Evolutionary conservation across 2,888 invertebrate species (phyloP), one percentile per base, ranked within the genome.

Genomic region (Lithosia quadra): DNA sequence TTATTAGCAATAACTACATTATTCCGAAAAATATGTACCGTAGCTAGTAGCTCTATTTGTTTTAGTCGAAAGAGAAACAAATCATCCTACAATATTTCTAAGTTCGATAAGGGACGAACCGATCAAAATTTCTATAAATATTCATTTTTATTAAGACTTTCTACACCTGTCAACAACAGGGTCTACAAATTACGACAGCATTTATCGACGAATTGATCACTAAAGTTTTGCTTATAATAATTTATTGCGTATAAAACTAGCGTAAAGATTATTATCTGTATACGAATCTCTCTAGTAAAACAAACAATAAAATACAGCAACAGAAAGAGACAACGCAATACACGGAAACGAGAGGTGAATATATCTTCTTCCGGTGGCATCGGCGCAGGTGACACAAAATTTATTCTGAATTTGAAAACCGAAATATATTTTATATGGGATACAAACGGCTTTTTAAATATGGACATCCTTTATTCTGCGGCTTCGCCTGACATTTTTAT

Each of bases 371-470:
- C 94, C 94, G 94, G 94, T 90, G 87, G 91, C 91, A 86, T 87
- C 77, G 86, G 88, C 91, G 94, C 94, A 95, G 94, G 94, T 95
- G 94, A 95, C 94, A 94, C 89, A 80, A 92, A 95, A 95, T 94
- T 94, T 94, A 95, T 95, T 94, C 94, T 88, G 92, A 94, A 94
- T 94, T 94, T 94, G 92, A 95, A 94, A 94, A 93, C 90, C 94
- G 92, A 93, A 91, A 90, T 88, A 93, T 93, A 94, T 93, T 92
- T 94, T 90, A 94, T 92, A 87, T 81, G 92, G 89, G 91, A 92
- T 92, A 90, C 92, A 94, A 94, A 94, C 93, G 93, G 90, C 93
- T 91, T 93, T 94, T 94, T 94, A 93, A 94, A 94, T 93, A 93
- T 92, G 94, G 90, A 92, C 91, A 90, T 94, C 91, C 83, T 93